Base-by-base conservation (phyloP, 2,113 vertebrate genomes). In the Shinisaurus crocodilurus region DNA sequence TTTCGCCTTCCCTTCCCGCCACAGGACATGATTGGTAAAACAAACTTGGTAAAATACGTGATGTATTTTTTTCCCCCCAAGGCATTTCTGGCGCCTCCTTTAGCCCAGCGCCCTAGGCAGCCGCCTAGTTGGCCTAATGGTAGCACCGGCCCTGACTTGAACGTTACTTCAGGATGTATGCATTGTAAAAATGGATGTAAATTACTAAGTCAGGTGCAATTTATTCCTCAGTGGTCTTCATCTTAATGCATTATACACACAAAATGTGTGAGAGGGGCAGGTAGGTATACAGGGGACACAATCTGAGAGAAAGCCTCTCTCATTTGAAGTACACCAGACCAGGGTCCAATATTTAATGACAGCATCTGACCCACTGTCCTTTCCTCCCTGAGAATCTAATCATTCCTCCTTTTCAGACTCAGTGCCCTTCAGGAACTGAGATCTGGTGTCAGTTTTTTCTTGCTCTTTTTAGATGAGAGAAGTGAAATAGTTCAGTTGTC, bases 271-370 rank as follows among this genome's bases (percentile, higher is more conserved):
- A 63, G 70, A 94, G 60, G 32, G 80, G 67, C 34, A 86, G 27
- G 79, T 34, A 82, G 57, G 43, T 76, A 77, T 92, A 91, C 3
- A 74, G 74, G 15, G 90, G 37, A 88, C 72, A 60, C 18, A 86
- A 88, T 88, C 40, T 90, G 34, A 67, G 48, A 63, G 72, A 79
- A 37, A 70, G 13, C 23, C 89, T 89, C 70, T 82, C 91, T 92
- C 83, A 34, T 85, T 82, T 74, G 43, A 63, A 90, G 43, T 84
- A 91, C 45, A 85, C 54, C 57, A 84, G 40, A 85, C 54, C 57
- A 84, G 40, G 86, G 80, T 72, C 76, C 91, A 91, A 91, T 65
- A 45, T 85, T 91, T 85, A 93, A 95, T 94, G 92, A 83, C 63
- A 88, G 43, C 34, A 79, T 29, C 83, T 94, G 67, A 86, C 70